Evolutionary conservation across 2,113 vertebrate species (phyloP).

Genomic region (Sylvilagus bachmani): DNA sequence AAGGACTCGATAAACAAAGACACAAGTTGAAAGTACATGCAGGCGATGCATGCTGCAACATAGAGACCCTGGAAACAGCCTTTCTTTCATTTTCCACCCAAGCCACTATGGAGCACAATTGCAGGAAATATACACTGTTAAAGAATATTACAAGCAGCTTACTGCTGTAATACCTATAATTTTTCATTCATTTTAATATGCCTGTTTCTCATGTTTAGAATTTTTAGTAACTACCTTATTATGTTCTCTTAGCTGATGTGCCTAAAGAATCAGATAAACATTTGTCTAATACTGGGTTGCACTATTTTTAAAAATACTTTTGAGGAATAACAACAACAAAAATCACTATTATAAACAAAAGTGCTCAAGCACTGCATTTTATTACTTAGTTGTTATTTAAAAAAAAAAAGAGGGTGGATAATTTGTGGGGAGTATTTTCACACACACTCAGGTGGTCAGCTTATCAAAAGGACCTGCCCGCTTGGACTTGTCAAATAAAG

Average conservation of each 20-base stretch:
- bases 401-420: background rate
- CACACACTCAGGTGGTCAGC: background rate
- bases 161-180: constrained; percentile 86
- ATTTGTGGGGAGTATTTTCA: background rate
- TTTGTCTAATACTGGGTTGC: constrained; percentile 67
- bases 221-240: constrained; percentile 78
- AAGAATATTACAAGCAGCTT: constrained; percentile 87
- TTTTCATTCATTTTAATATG: constrained; percentile 87
- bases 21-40: background rate
- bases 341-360: constrained; percentile 63
- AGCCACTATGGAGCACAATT: constrained; percentile 40
- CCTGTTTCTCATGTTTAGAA: constrained; percentile 70
- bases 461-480: background rate
- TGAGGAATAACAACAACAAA: constrained; percentile 53
- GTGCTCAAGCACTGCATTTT: background rate
- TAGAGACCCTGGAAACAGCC: constrained; percentile 74
- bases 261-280: constrained; percentile 63
- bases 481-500: background rate
- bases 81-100: constrained; percentile 80
- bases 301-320: constrained; percentile 74
- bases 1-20: background rate
- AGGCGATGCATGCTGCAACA: background rate
- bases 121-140: constrained; percentile 81
- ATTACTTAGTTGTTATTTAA: background rate
- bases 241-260: constrained; percentile 65